Evolutionary conservation across 2,888 invertebrate species (phyloP), one percentile per base, ranked within the genome.

Genomic region (Zygothrica quintamaculata): DNA sequence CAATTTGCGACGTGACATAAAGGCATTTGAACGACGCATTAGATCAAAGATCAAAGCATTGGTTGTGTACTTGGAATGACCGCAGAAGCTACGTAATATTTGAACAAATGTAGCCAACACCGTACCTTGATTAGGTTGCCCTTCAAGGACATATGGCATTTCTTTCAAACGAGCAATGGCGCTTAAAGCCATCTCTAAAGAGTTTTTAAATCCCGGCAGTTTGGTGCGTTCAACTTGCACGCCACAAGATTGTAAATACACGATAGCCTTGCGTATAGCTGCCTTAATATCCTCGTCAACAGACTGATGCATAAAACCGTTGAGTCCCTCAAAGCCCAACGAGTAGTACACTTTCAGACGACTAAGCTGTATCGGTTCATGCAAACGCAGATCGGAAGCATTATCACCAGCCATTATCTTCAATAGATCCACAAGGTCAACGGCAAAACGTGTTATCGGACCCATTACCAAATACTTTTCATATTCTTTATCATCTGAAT

Each of bases 361-460:
- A 1, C 87, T 87, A 11, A 93, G 74, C 16, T 92, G 87, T 1
- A 95, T 92, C 0, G 93, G 92, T 15, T 92, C 90, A 16, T 93
- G 89, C 0, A 95, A 88, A 1, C 91, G 88, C 40, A 95, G 85
- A 29, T 89, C 79, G 0, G 62, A 53, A 2, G 88, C 88, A 43
- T 91, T 91, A 3, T 90, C 90, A 0, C 92, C 93, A 0, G 93
- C 92, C 92, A 96, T 92, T 1, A 95, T 90, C 77, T 92, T 92
- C 75, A 95, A 89, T 61, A 96, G 91, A 0, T 95, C 92, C 0
- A 92, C 89, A 15, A 98, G 91, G 91, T 98, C 98, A 16, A 92
- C 93, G 0, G 95, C 95, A 84, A 93, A 94, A n/a, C 97, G 93
- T 18, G 95, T 92, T 92, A 98, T 93, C 0, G 98, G 98, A 0